Evolutionary conservation across 92 coral and sea anemone species (phyloP), one percentile per base, ranked within the genome.

Genomic region (Umimayanthus kanabou): DNA sequence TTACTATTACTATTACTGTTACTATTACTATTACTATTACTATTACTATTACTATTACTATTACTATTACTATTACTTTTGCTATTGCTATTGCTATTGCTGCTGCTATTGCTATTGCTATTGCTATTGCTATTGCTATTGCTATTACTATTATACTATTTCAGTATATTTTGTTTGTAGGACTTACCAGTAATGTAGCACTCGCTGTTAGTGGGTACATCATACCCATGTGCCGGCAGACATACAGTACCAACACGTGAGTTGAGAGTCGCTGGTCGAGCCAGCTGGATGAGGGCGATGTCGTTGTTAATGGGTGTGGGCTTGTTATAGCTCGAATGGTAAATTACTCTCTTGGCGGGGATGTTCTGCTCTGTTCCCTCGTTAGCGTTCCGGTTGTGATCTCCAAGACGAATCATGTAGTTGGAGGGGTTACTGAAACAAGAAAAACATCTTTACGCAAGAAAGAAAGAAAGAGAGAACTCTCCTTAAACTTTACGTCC

Each of bases 351-450:
- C 78, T 89, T 87, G 30, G 91, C 98, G 43, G 55, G 74, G 26
- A 94, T 93, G 16, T 79, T 72, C 64, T 92, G 89, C 79, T 94
- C 98, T 18, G 89, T 87, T 74, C 93, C 93, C n/a, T 94, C 98
- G 72, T 73, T 75, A 9, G 37, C 78, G 39, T 80, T 70, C 15
- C 95, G 94, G 80, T 94, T 92, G 89, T 94, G 95, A 6, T 94
- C 98, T 22, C 98, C 98, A 45, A 94, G 89, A 33, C 93, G 91
- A 72, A 94, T 87, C 23, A 76, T 40, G 88, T 94, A 93, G 10
- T 42, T 25, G 2, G 73, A 29, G 4, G 90, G 92, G 37, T 76
- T 43, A 9, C 94, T 92, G 18, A 2, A 45, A 40, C 50, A 40
- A 11, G 45, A 33, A 22, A 37, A 61, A 22, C 45, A 39, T 8